Evolutionary conservation across 1,140 invertebrate species (phyloP), one percentile per base, ranked within the genome.

Genomic region (Bombus balteatus): DNA sequence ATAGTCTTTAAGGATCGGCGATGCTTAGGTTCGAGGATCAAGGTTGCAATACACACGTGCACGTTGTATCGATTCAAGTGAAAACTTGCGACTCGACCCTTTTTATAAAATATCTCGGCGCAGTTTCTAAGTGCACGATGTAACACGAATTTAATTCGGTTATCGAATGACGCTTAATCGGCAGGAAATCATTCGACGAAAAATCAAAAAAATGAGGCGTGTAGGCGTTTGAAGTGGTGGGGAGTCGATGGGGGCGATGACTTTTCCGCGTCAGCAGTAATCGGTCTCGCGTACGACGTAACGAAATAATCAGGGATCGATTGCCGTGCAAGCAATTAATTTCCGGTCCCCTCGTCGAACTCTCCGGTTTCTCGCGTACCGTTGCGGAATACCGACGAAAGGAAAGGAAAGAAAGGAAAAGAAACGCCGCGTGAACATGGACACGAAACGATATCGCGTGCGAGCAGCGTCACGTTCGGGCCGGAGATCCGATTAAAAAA

Each of bases 251-350:
- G 66, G 32, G 66, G 66, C 83, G 83, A 80, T 72, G 83, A 85
- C 76, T 71, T 80, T 70, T 62, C 37, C 76, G 32, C 68, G 74
- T 85, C 83, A 85, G 83, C 76, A 32, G 25, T 59, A 72, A 62
- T 62, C 18, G 39, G 70, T 79, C 53, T 57, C 75, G 65, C 37
- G 75, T 22, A n/a, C 75, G 37, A 71, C 75, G 83, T 80, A 72
- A 80, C 68, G 39, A 59, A 80, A 71, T 43, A 41, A 75, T 75
- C 53, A 65, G 25, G 41, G 59, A 72, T 80, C 76, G 83, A 85
- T 85, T 72, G 83, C 76, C 76, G 66, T 53, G 83, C 83, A 80
- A 80, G 83, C 83, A 72, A 85, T 80, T 85, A 72, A 72, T 85
- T 80, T 62, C 76, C 83, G 81, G 73, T 53, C 34, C 53, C 76